Evolutionary conservation across 2,888 invertebrate species (phyloP).

Genomic region (Hypomecis atomaria): DNA sequence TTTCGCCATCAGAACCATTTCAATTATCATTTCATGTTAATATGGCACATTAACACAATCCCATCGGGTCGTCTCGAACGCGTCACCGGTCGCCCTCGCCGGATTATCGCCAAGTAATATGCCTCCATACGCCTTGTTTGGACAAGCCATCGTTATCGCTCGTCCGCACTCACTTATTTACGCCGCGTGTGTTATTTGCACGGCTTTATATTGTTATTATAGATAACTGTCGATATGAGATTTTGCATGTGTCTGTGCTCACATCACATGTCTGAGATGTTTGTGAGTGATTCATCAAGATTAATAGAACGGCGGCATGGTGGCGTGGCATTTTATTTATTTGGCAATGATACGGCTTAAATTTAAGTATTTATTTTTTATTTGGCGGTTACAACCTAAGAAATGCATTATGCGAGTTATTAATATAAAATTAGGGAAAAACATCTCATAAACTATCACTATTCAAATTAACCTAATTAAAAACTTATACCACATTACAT

Average conservation of each 20-base stretch:
- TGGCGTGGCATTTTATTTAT: neutral
- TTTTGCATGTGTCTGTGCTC: constrained; percentile 32
- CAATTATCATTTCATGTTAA: constrained; percentile 27
- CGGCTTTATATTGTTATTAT: constrained; percentile 31
- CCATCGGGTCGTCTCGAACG: constrained; percentile 52
- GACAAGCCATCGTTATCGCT: constrained; percentile 60
- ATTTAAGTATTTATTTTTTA: too few species aligned
- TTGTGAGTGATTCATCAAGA: constrained; percentile 4
- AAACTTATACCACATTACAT: too few species aligned
- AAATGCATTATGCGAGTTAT: too few species aligned
- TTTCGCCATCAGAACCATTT: constrained; percentile 13
- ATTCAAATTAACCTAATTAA: too few species aligned
- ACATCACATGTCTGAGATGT: too few species aligned
- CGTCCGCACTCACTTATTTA: constrained; percentile 59
- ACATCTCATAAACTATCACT: too few species aligned
- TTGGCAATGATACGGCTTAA: neutral
- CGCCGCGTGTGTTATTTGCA: constrained; percentile 44
- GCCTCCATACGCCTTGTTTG: constrained; percentile 53
- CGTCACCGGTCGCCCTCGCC: constrained; percentile 51
- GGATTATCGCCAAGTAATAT: constrained; percentile 66
- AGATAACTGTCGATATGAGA: constrained; percentile 21
- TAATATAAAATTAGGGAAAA: too few species aligned
- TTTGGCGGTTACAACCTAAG: too few species aligned
- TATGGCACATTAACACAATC: constrained; percentile 29
- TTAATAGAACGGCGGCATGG: neutral